Evolutionary conservation across 1,140 invertebrate genomes (phyloP), one percentile per base, ranked within the genome.

Genomic region (Oryzaephilus surinamensis): DNA sequence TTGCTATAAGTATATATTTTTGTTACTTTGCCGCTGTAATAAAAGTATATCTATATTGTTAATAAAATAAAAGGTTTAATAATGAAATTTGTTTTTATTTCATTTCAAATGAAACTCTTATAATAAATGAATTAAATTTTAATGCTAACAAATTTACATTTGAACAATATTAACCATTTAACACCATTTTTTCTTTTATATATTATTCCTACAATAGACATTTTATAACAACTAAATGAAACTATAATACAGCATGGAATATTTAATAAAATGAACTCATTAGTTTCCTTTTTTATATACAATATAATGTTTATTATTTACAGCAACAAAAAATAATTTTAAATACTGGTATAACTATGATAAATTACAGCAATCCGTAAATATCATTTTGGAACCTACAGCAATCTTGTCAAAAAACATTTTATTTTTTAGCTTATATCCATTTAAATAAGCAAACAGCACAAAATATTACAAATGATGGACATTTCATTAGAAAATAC

Each of bases 1-100:
- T 24, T 34, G 29, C 30, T 48, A 40, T 38, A n/a, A n/a, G n/a
- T n/a, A 41, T 48, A 39, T 48, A 48, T 48, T 48, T 48, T 48
- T 48, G 32, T 48, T 47, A 47, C 45, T 47, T 44, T 41, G 41
- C 41, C 32, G 26, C 18, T 41, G 15, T 24, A 29, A 32, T 39
- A 38, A 38, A 38, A 27, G 26, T 28, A 30, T 28, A 28, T 19
- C 23, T 38, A 27, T 31, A 27, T 30, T 38, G 27, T 30, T 38
- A 15, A 28, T 38, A 16, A 20, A 24, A 36, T 36, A 20, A 26
- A 36, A 36, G 5, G 15, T 15, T n/a, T 6, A 11, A 28, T 13
- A 28, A 28, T 28, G 15, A 28, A 2, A 6, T 2, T 13, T 10
- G 15, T 13, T 28, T 28, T 11, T 28, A 11, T 28, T 2, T 2